Base-by-base conservation (phyloP, 2,113 vertebrate genomes). In the Phaethon lepturus region DNA sequence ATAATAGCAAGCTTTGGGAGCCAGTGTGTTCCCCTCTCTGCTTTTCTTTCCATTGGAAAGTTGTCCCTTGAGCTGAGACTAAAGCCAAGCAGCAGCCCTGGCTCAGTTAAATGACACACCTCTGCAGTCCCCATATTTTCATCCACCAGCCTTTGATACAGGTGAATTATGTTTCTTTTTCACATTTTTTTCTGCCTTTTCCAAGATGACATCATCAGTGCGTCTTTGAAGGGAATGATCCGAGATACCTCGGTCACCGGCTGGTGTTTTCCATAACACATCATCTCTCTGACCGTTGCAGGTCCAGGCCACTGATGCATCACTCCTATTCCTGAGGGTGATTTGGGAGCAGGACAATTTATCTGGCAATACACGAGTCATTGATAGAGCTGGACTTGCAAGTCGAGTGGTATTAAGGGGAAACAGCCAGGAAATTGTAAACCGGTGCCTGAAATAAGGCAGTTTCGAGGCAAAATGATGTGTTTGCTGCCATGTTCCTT, bases 171-270 rank as follows among this genome's bases (percentile, higher is more conserved):
- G 0, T 8, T 55, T 26, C 6, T 81, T 67, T 96, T 74, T 1
- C 53, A 13, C 35, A 1, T 90, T 63, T 92, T 38, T 79, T 47
- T 22, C 40, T 68, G 25, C 78, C 7, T 66, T 53, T 25, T 56
- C 18, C 59, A 19, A 55, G 42, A 2, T 4, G 47, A 25, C 50
- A 6, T 13, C 23, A 5, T 17, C 59, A 42, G 12, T 7, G 72
- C 55, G 19, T 2, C 69, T 49, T 35, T 25, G 19, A 75, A 59
- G 29, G 11, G 17, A 33, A 13, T 7, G 53, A 7, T 5, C 56
- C 40, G 31, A 42, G 74, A 3, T 66, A 4, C 17, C 1, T 11
- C 40, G 69, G 73, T 6, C 68, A 11, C 58, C 3, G 1, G 1
- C 20, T 9, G 33, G 16, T 25, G 73, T 1, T 80, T 29, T 11